Evolutionary conservation across 2,888 invertebrate genomes (phyloP), one percentile per base, ranked within the genome.

Genomic region (Neelides folsomi): DNA sequence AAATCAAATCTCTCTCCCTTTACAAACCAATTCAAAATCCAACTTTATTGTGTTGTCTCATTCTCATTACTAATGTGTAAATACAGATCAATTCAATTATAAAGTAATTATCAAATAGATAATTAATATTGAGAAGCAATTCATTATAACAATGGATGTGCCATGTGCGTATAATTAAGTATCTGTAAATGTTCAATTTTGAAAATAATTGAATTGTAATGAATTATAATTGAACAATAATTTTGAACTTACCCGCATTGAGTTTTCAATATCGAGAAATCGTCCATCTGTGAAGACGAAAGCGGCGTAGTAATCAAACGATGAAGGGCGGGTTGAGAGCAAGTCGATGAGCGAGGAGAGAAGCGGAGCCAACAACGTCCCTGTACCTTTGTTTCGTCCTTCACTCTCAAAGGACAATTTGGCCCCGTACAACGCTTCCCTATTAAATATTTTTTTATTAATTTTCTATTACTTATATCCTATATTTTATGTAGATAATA

Each of bases 251-350:
- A 57, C 59, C 50, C 50, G 40, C 51, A 56, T 56, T 10, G 49
- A 51, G 43, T 51, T 49, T 41, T 54, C 49, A 19, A 54, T 12
- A 44, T 60, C 60, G 1, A 43, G 47, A 37, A 60, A 56, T 47
- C 55, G 53, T 13, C 60, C 60, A 42, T 60, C 60, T 1, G 60
- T 57, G 36, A 60, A 55, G 42, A 60, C 58, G 53, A 60, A 54
- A 20, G 55, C 57, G 20, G 52, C 49, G 37, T 54, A 51, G 55
- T 60, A 60, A 46, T 60, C 60, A 47, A 56, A 56, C 13, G 51
- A 49, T 4, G 54, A 52, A 8, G 47, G 49, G 10, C 60, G 49
- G 15, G 50, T 42, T n/a, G 56, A 49, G 10, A 60, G 40, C 13
- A 60, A 51, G 9, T 56, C 49, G 10, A 53, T 54, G 1, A 59